A percentile compares a stretch with the other conserved stretches of the same genome.
Evolutionary conservation across 1,140 invertebrate genomes (phyloP).

Genomic region (Polypedilum pembai): DNA sequence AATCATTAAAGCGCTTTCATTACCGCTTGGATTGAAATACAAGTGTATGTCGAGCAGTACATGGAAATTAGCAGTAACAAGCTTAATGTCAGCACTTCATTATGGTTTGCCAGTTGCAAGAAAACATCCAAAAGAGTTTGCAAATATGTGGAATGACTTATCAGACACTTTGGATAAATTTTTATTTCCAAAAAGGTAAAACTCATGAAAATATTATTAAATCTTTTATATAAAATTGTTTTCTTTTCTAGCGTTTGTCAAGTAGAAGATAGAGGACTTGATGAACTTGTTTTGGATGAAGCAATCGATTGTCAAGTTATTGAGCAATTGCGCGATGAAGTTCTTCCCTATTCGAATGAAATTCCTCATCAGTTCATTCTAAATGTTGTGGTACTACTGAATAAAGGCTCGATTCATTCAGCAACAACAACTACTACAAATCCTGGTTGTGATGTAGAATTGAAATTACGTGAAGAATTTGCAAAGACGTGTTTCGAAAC

Average conservation of each 20-base stretch:
- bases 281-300: conserved; percentile 78
- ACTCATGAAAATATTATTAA: conserved; percentile 21
- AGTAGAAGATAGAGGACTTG: conserved; percentile 60
- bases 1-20: conserved; percentile 63
- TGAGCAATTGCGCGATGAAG: conserved; percentile 74
- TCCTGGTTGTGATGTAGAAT: conserved; percentile 72
- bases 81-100: conserved; percentile 70
- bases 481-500: conserved; percentile 95
- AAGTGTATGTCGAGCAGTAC: conserved; percentile 71
- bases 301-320: conserved; percentile 81
- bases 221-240: conserved; percentile 30
- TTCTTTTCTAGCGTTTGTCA: conserved; percentile 38
- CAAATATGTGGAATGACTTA: conserved; percentile 75
- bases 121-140: conserved; percentile 61
- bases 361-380: conserved; percentile 82
- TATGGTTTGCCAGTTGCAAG: conserved; percentile 81
- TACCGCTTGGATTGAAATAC: conserved; percentile 76
- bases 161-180: conserved; percentile 83
- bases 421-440: conserved; percentile 54
- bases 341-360: conserved; percentile 69
- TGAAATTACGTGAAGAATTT: conserved; percentile 86
- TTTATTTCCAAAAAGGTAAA: conserved; percentile 71
- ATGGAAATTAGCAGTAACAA: conserved; percentile 78
- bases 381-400: conserved; percentile 80
- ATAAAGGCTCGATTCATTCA: conserved; percentile 90